Evolutionary conservation across 2,113 vertebrate genomes (phyloP).

Genomic region (Thamnophis sirtalis): DNA sequence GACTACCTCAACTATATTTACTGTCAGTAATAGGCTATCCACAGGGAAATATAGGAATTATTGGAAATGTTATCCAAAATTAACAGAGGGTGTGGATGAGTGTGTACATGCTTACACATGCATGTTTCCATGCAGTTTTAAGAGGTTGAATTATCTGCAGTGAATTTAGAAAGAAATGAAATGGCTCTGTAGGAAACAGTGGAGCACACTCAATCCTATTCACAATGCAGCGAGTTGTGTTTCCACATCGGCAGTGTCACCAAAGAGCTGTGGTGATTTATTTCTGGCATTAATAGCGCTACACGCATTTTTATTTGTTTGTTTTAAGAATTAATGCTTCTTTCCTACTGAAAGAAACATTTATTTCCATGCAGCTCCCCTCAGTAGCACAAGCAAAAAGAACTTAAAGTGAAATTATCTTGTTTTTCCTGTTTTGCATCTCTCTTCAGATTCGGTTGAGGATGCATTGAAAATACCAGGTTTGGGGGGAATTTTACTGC

Average conservation of each 20-base stretch:
- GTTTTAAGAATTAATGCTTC: not conserved
- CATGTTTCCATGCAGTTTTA: not conserved
- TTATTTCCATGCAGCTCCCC: not conserved
- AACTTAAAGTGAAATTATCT: not conserved
- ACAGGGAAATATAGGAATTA: not conserved
- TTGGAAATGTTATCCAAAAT: not conserved
- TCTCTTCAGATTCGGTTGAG: not conserved
- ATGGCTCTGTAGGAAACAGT: not conserved
- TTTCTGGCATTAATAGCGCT: not conserved
- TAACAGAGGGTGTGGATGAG: not conserved
- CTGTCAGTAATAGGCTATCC: not conserved
- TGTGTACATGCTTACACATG: not conserved
- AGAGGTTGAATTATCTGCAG: not conserved
- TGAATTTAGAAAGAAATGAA: not conserved
- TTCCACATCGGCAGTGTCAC: not conserved
- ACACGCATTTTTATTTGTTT: not conserved
- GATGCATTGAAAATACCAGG: not conserved
- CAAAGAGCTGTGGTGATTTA: not conserved
- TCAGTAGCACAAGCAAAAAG: not conserved
- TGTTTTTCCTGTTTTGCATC: not conserved
- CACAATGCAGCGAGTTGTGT: not conserved
- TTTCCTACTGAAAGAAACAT: not conserved
- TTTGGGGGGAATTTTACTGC: not conserved
- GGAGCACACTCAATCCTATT: not conserved
- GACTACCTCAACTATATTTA: not conserved